Conservation (phyloP, 1,140 invertebrate species). For the Ceratina calcarata region DNA sequence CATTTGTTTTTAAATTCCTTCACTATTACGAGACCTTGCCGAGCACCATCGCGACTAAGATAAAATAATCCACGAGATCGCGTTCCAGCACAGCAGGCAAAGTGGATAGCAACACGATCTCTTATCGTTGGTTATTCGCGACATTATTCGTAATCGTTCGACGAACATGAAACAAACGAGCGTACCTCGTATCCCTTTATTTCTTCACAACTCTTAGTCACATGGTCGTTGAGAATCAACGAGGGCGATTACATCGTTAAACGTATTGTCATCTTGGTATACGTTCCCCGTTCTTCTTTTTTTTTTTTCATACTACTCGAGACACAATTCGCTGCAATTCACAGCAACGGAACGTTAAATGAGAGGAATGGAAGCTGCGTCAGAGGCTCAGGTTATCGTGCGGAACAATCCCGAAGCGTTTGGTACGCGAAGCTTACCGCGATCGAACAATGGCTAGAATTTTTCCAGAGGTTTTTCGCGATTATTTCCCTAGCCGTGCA, state of each 20-base stretch:
- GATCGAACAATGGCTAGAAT: constrained; percentile 45
- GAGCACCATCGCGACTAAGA: neutral
- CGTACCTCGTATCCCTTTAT: neutral
- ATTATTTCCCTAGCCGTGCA: constrained; percentile 7
- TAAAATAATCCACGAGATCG: constrained; percentile 21
- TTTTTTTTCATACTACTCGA: neutral
- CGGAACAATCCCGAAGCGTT: constrained; percentile 16
- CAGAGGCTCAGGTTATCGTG: neutral
- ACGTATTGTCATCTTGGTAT: too few relatives aligned
- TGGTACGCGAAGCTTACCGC: constrained; percentile 38
- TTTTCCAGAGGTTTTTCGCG: constrained; percentile 44
- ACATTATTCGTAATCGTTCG: constrained; percentile 16
- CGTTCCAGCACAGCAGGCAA: neutral
- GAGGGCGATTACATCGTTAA: too few relatives aligned
- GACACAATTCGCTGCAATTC: neutral
- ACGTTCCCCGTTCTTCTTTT: too few relatives aligned
- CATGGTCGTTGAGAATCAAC: too few relatives aligned
- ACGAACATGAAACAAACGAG: neutral
- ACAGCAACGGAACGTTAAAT: neutral
- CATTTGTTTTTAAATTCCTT: neutral
- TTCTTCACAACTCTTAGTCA: too few relatives aligned
- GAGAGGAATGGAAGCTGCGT: neutral
- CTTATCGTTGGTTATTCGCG: neutral
- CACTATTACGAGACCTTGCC: neutral
- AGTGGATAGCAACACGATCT: constrained; percentile 6